Conservation (phyloP, 2,797 vertebrate genomes). For the Peromyscus attwateri region DNA sequence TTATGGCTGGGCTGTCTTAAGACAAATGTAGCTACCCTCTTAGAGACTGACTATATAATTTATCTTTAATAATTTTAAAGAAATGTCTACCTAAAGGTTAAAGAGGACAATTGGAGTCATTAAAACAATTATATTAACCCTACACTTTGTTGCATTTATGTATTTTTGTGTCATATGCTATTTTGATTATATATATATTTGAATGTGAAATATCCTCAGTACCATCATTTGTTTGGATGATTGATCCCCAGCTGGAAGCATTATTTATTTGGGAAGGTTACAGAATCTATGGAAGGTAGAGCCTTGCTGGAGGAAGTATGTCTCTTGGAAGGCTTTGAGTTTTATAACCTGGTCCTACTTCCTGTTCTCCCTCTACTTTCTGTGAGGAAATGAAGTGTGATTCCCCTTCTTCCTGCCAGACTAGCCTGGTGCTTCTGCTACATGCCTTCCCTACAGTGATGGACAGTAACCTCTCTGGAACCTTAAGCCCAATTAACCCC, state of each 20-base stretch:
- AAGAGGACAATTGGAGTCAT: neutral
- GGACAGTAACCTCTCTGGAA: neutral
- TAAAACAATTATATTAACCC: neutral
- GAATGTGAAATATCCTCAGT: neutral
- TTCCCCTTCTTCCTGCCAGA: neutral
- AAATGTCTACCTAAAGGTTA: neutral
- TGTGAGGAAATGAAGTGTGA: neutral
- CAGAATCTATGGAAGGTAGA: neutral
- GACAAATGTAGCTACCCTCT: neutral
- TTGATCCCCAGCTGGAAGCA: neutral
- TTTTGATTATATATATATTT: neutral
- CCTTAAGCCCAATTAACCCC: neutral
- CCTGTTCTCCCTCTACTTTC: neutral
- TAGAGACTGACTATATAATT: neutral
- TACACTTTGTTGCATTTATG: neutral
- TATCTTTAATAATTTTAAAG: neutral
- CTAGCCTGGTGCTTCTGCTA: neutral
- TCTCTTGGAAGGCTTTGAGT: neutral
- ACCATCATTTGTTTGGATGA: neutral
- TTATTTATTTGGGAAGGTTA: neutral
- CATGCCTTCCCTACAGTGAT: neutral
- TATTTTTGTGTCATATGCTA: neutral
- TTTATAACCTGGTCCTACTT: neutral
- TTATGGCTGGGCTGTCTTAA: neutral
- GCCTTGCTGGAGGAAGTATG: neutral